Percentiles rank a stretch among this genome's conserved stretches.
These are phyloP conservation scores for Drosophila maculinotata DNA, from an alignment of 2,888 invertebrate genomes.

Conservation along the genomic window DNA sequence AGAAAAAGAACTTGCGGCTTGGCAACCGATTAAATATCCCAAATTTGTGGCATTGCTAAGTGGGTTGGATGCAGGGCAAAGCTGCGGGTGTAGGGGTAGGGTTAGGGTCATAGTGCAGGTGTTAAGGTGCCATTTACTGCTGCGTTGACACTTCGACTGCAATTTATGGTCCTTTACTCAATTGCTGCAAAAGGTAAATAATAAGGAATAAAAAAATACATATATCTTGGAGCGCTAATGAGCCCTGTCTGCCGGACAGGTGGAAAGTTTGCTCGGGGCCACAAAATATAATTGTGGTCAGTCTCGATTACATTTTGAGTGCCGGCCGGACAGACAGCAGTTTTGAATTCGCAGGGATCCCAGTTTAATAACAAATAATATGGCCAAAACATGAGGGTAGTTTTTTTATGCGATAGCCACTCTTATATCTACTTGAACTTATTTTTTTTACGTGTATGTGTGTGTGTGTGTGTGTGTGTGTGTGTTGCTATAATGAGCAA, in stretches of 20 bases:
- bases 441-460: conserved; percentile 19
- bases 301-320: conserved; percentile 71
- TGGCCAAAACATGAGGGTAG: conserved; percentile 58
- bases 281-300: conserved; percentile 64
- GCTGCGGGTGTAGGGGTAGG: too few species aligned
- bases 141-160: conserved; percentile 48
- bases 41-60: conserved; percentile 15
- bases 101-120: conserved; percentile 27
- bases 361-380: conserved; percentile 70
- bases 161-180: not conserved
- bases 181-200: not conserved
- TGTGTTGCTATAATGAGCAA: conserved; percentile 68
- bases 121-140: conserved; percentile 47
- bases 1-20: too few species aligned
- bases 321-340: conserved; percentile 41
- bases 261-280: conserved; percentile 32
- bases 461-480: too few species aligned
- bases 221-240: conserved; percentile 51
- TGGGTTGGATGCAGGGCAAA: not conserved
- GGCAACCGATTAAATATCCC: conserved; percentile 38
- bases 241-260: conserved; percentile 55
- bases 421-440: conserved; percentile 22
- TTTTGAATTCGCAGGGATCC: conserved; percentile 27
- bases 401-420: conserved; percentile 41
- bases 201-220: not conserved